Percentiles rank a stretch among this genome's conserved stretches.
Conservation (phyloP, 2,113 vertebrate species). For the Elachura formosa region DNA sequence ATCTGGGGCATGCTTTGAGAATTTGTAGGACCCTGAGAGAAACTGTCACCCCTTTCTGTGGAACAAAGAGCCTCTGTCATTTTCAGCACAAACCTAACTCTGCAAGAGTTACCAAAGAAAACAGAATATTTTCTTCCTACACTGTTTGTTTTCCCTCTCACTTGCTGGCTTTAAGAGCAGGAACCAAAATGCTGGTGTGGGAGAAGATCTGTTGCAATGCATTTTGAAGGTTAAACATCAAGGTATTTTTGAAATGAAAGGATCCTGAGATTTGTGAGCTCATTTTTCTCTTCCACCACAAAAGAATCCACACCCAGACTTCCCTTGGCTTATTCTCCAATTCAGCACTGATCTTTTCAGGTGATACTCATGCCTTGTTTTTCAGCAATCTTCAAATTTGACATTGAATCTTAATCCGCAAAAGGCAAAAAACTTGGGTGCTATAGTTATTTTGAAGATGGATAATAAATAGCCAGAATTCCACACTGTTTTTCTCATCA, state of each 20-base stretch:
- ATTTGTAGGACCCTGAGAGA: background rate
- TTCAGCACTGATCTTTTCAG: background rate
- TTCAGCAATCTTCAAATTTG: background rate
- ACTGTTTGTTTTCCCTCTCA: background rate
- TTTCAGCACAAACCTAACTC: background rate
- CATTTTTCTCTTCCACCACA: background rate
- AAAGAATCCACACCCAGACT: background rate
- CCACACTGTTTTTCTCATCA: background rate
- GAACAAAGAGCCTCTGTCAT: background rate
- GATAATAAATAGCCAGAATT: background rate
- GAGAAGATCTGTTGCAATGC: background rate
- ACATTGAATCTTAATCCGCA: background rate
- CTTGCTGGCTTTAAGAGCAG: background rate
- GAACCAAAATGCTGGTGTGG: background rate
- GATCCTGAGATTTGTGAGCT: background rate
- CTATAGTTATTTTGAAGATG: background rate
- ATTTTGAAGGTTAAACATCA: conserved; percentile 1
- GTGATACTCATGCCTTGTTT: background rate
- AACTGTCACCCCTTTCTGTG: background rate
- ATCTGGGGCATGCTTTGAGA: background rate
- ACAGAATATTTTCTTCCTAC: background rate
- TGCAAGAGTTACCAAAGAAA: background rate
- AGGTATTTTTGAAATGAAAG: background rate
- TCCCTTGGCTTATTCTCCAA: background rate
- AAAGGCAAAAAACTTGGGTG: background rate